Base-by-base conservation (phyloP, 2,888 invertebrate genomes). In the Lathronympha strigana region DNA sequence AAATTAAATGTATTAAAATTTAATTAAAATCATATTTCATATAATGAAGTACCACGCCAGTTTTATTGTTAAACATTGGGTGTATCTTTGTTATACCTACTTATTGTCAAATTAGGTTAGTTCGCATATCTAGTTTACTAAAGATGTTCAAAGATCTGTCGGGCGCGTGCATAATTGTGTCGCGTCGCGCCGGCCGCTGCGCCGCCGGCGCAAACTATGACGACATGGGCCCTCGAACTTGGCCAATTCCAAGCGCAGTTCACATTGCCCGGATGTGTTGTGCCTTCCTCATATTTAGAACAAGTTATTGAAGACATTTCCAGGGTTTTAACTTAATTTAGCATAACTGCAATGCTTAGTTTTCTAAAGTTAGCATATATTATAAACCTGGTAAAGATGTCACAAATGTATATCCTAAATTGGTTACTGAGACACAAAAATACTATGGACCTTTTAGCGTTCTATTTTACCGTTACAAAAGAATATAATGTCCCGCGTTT, bases 381-480 rank as follows among this genome's bases (percentile, higher is more conserved):
- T n/a, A n/a, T n/a, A n/a, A n/a, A n/a, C n/a, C n/a, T n/a, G n/a
- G n/a, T n/a, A n/a, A n/a, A n/a, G n/a, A n/a, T n/a, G n/a, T n/a
- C n/a, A 25, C 25, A 25, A 33, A 9, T 33, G 33, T 33, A 13
- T 33, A 11, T 4, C 25, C 25, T 33, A 38, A n/a, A 38, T 15
- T 33, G 13, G 15, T 38, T 13, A 9, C n/a, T 2, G 38, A 38
- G 15, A 2, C n/a, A 38, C 38, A 15, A 15, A 3, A 38, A 38
- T 5, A 1, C 15, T 4, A 38, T 2, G 6, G 36, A 50, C 21
- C 19, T 50, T 23, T 23, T 2, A 17, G 19, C 11, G 23, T 23
- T 21, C 33, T 43, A 43, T 43, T 63, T 57, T 50, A 57, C 63
- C 63, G 63, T 55, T 57, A 40, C 57, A 50, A 63, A 31, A 50